phyloP scores from a whole-genome alignment of 1,140 invertebrate species.

The Myzus persicae region DNA sequence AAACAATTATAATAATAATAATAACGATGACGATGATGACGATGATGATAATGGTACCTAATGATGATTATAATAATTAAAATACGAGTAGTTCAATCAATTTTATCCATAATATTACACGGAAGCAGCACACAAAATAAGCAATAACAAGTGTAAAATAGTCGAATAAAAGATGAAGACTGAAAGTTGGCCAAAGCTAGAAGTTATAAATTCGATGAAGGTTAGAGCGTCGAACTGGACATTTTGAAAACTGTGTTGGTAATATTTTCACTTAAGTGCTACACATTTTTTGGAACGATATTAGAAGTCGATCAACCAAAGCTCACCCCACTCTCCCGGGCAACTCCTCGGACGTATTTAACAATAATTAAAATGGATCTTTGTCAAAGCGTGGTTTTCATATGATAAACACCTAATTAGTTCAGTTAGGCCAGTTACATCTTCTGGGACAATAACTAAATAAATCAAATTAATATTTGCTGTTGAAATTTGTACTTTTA shows the following conservation, averaged over 20 bases:
- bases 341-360: too few species aligned
- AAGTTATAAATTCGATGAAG: not conserved
- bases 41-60: not conserved
- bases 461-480: too few species aligned
- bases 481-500: too few species aligned
- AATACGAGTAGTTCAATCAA: slow-evolving; percentile 2
- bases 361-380: too few species aligned
- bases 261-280: not conserved
- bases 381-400: too few species aligned
- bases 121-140: not conserved
- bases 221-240: too few species aligned
- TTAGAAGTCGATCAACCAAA: too few species aligned
- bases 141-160: not conserved
- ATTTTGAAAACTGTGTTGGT: not conserved
- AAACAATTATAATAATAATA: slow-evolving; percentile 23
- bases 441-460: too few species aligned
- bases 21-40: not conserved
- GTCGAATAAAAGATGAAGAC: not conserved
- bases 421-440: too few species aligned
- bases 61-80: not conserved
- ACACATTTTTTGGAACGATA: too few species aligned
- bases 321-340: too few species aligned
- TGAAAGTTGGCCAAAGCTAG: not conserved
- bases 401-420: too few species aligned
- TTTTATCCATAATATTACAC: not conserved